phyloP scores from a whole-genome alignment of 2,113 vertebrate genomes.

The Petrocephalus zakoni region DNA sequence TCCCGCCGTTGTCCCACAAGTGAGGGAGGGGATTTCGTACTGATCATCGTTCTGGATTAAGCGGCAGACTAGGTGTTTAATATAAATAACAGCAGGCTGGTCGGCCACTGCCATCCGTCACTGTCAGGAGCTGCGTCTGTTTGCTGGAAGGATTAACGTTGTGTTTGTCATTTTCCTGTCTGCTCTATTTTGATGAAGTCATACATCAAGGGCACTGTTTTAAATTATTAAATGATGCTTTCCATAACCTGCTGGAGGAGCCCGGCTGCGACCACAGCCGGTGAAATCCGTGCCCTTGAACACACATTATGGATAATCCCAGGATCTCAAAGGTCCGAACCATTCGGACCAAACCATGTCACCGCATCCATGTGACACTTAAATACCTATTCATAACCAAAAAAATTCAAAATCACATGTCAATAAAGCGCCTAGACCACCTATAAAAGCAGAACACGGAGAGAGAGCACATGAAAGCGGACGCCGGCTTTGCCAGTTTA shows the following conservation, averaged over 20 bases:
- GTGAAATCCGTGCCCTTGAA: background rate
- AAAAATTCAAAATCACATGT: background rate
- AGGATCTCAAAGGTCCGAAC: background rate
- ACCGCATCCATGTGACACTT: background rate
- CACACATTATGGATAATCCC: background rate
- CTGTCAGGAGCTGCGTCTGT: background rate
- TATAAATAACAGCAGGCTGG: background rate
- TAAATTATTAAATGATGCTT: slow-evolving; percentile 4
- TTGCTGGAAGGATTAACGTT: background rate
- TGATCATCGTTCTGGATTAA: background rate
- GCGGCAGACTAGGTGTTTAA: background rate
- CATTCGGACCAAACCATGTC: background rate
- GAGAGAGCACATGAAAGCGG: background rate
- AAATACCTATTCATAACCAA: background rate
- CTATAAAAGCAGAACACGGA: background rate
- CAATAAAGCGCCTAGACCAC: background rate
- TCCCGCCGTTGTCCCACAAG: background rate
- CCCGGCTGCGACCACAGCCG: background rate
- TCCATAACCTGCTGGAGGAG: background rate
- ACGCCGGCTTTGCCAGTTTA: background rate
- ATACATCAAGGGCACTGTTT: background rate
- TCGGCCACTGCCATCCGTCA: background rate
- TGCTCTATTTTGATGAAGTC: slow-evolving; percentile 4
- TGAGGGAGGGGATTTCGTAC: background rate
- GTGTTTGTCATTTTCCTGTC: slow-evolving; percentile 2